Percentiles rank a stretch among this genome's conserved stretches.
phyloP scores from a whole-genome alignment of 2,888 invertebrate genomes.

The Ectemnius lituratus region DNA sequence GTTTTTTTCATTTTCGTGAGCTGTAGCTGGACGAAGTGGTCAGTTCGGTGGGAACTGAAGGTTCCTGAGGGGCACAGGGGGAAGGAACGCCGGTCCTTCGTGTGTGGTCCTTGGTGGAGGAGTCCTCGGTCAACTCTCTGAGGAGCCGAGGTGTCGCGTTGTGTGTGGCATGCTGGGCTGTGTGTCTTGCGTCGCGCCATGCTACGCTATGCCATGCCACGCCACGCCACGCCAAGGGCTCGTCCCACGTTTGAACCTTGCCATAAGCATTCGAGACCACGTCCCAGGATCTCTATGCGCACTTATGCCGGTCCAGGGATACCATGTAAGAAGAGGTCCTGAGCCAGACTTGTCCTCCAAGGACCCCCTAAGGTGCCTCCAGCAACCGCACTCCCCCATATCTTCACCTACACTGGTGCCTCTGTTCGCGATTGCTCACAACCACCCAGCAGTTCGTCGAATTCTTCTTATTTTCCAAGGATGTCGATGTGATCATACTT shows the following conservation, averaged over 20 bases:
- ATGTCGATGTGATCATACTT: too few species aligned
- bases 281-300: constrained; percentile 15
- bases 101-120: constrained; percentile 73
- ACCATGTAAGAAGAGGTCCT: constrained; percentile 17
- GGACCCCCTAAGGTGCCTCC: constrained; percentile 36
- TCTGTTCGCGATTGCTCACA: not conserved
- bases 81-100: constrained; percentile 68
- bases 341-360: not conserved
- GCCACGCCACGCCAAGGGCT: constrained; percentile 37
- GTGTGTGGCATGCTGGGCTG: constrained; percentile 75
- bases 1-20: constrained; percentile 28
- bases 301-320: constrained; percentile 13
- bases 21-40: constrained; percentile 8
- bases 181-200: constrained; percentile 67
- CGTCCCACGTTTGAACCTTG: constrained; percentile 1
- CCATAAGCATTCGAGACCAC: constrained; percentile 2
- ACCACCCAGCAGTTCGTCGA: not conserved
- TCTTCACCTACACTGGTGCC: constrained; percentile 2
- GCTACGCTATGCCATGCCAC: constrained; percentile 41
- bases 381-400: not conserved
- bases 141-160: constrained; percentile 75
- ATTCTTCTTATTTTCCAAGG: not conserved
- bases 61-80: not conserved
- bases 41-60: constrained; percentile 31
- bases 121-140: constrained; percentile 67